A percentile compares a stretch with the other conserved stretches of the same genome.
These are phyloP conservation scores for Ceyx cyanopectus DNA, from an alignment of 2,113 vertebrate species.

Conservation along the genomic window DNA sequence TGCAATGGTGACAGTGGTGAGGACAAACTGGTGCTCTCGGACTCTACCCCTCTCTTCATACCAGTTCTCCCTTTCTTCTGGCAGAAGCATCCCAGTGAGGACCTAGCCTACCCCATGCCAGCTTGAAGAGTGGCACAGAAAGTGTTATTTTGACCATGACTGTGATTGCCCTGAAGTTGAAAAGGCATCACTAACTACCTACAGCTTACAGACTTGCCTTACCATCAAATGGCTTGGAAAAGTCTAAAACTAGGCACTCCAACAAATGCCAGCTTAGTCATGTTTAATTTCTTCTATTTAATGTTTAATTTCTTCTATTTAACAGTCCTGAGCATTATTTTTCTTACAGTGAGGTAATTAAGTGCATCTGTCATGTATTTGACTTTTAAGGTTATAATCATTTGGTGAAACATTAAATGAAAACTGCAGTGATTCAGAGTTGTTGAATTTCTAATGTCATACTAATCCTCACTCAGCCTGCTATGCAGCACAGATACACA, in stretches of 20 bases:
- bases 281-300: conserved; percentile 43
- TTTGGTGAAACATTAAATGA: conserved; percentile 55
- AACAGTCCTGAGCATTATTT: conserved; percentile 33
- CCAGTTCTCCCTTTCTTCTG: background rate
- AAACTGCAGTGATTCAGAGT: conserved; percentile 56
- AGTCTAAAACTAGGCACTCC: conserved; percentile 27
- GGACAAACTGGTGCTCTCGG: background rate
- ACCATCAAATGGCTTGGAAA: conserved; percentile 7
- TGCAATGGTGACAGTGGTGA: rapidly evolving
- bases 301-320: conserved; percentile 45
- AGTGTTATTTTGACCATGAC: background rate
- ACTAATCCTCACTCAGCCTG: conserved; percentile 15
- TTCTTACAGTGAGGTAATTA: conserved; percentile 50
- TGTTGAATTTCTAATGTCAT: conserved; percentile 28
- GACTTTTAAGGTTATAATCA: conserved; percentile 57
- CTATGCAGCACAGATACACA: background rate
- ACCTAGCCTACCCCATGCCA: background rate
- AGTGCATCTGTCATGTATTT: conserved; percentile 61
- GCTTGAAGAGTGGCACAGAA: rapidly evolving
- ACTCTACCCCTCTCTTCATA: background rate
- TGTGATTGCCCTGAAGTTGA: rapidly evolving
- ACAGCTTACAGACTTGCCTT: background rate
- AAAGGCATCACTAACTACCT: background rate
- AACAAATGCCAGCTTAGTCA: conserved; percentile 54
- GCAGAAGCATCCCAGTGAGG: background rate